phyloP scores from a whole-genome alignment of 2,888 invertebrate species.

The Athalia cordata region DNA sequence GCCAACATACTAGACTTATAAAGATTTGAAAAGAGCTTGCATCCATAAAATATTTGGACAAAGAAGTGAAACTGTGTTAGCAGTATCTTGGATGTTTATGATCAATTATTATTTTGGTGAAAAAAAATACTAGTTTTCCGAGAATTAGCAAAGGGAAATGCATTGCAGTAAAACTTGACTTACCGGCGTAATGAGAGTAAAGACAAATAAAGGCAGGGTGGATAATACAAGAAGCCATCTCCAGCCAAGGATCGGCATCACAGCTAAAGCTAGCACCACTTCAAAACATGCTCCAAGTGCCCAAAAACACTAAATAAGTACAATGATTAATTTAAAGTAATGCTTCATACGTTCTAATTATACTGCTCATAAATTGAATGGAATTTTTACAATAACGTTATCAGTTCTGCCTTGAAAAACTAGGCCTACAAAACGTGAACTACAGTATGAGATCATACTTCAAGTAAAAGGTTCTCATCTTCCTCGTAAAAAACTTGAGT shows the following conservation, averaged over 20 bases:
- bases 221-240: conserved; percentile 95
- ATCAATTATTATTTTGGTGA: not conserved
- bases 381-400: not conserved
- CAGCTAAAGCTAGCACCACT: conserved; percentile 90
- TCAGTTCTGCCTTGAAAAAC: conserved; percentile 12
- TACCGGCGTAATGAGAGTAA: conserved; percentile 87
- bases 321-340: conserved; percentile 40
- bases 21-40: no score
- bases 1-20: no score
- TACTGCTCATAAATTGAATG: not conserved
- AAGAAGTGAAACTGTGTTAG: not conserved
- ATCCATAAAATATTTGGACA: no score
- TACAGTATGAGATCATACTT: not conserved
- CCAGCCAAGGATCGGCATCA: conserved; percentile 95
- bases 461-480: no score
- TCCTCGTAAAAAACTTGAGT: no score
- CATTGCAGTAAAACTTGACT: conserved; percentile 67
- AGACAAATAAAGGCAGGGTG: conserved; percentile 89
- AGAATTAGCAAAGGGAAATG: conserved; percentile 18
- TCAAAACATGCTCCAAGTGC: conserved; percentile 96
- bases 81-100: not conserved
- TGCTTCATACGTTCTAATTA: conserved; percentile 9
- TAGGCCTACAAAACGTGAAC: conserved; percentile 3
- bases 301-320: conserved; percentile 89
- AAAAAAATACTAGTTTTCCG: conserved; percentile 36